Evolutionary conservation across 2,113 vertebrate species (phyloP), one percentile per base, ranked within the genome.

Genomic region (Melospiza melodia): DNA sequence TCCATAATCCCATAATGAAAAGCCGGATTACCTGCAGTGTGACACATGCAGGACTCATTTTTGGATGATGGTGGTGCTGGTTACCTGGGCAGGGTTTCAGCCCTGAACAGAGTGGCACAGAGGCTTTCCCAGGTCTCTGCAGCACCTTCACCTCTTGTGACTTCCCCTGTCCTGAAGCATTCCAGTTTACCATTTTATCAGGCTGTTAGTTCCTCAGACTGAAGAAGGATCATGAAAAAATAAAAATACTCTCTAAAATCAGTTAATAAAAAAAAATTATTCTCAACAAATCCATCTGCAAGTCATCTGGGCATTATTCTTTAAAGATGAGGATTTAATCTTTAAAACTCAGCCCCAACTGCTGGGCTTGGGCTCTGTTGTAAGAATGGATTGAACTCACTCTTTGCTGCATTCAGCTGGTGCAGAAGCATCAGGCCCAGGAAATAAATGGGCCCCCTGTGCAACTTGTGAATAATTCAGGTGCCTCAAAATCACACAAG

Each of bases 381-480:
- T 33, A n/a, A 9, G 1, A 31, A 27, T 2, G 5, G 44, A 11
- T 33, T 27, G 73, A 89, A 48, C 35, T 78, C 4, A 1, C 35
- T 87, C 35, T 65, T 41, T 4, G 24, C 86, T 43, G 39, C 15
- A 1, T 52, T 83, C 65, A 62, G 65, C 41, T 10, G 6, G 13
- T 51, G 72, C 75, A 58, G 76, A 68, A 90, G 41, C 7, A 7
- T 49, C 81, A 88, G 77, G 55, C 19, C 57, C 4, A 27, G 80
- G 89, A 76, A 87, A 88, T 63, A 82, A 87, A 88, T 63, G 86
- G 80, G 57, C 48, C 43, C 82, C 81, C 61, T 17, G 23, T 61
- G 74, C 41, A 28, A 89, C 77, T 75, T 78, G 66, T 93, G 91
- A 95, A 95, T 95, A 87, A 95, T 91, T 94, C 84, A 89, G 78